A percentile compares a stretch with the other conserved stretches of the same genome.
Evolutionary conservation across 1,140 invertebrate species (phyloP).

Genomic region (Agraylea sexmaculata): DNA sequence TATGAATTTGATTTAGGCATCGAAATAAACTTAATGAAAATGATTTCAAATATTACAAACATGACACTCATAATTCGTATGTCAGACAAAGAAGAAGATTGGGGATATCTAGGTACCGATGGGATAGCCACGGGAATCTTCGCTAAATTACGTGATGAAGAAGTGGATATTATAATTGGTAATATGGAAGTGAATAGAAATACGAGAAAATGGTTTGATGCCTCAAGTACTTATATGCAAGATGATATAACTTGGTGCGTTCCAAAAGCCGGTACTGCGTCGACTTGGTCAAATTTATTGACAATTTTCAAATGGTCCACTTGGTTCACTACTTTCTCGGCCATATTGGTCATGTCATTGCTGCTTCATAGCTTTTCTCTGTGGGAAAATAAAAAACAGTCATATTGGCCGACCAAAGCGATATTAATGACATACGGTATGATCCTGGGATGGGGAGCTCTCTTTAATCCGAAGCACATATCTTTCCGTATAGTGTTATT

Average conservation of each 20-base stretch:
- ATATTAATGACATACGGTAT: slow-evolving; percentile 37
- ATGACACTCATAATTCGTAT: slow-evolving; percentile 32
- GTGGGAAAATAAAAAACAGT: slow-evolving; percentile 27
- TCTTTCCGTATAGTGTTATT: slow-evolving; percentile 35
- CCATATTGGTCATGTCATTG: slow-evolving; percentile 29
- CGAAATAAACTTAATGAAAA: slow-evolving; percentile 36
- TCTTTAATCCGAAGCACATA: slow-evolving; percentile 31
- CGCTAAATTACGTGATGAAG: slow-evolving; percentile 27
- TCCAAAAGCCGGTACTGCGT: slow-evolving; percentile 28
- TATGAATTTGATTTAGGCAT: slow-evolving; percentile 34
- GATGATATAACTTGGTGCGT: slow-evolving; percentile 40
- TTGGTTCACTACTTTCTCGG: slow-evolving; percentile 31
- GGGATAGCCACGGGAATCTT: slow-evolving; percentile 31
- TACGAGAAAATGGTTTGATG: slow-evolving; percentile 33
- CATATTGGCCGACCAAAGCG: slow-evolving; percentile 37
- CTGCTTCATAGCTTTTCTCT: slow-evolving; percentile 34
- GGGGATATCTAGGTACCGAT: slow-evolving; percentile 29
- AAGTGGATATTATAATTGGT: slow-evolving; percentile 33
- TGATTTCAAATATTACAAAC: slow-evolving; percentile 34
- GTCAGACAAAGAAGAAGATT: slow-evolving; percentile 31
- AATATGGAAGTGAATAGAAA: slow-evolving; percentile 36
- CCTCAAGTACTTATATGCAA: slow-evolving; percentile 35
- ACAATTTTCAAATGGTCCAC: slow-evolving; percentile 38
- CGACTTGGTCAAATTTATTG: slow-evolving; percentile 35
- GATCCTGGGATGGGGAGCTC: slow-evolving; percentile 35